phyloP scores from a whole-genome alignment of 2,888 invertebrate species.

The Marasmarcha lunaedactyla region DNA sequence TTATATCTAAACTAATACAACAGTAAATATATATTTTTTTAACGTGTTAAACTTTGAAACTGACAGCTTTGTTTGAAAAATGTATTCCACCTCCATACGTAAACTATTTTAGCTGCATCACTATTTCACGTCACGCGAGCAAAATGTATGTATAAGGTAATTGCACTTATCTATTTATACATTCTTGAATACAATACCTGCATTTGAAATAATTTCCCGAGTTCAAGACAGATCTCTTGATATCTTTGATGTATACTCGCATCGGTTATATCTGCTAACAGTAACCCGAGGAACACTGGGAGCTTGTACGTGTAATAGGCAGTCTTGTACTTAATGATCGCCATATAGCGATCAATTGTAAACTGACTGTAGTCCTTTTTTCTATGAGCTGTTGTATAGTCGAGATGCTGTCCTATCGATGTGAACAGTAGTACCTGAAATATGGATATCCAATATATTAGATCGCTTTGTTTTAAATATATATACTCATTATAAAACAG shows the following conservation, averaged over 20 bases:
- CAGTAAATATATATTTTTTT: too few species aligned
- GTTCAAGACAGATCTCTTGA: conserved; percentile 81
- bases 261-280: conserved; percentile 78
- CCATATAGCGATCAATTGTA: conserved; percentile 83
- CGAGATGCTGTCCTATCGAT: conserved; percentile 79
- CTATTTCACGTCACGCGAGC: too few species aligned
- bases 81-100: too few species aligned
- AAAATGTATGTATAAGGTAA: too few species aligned
- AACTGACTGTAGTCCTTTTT: conserved; percentile 49
- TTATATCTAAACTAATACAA: too few species aligned
- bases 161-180: too few species aligned
- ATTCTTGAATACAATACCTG: conserved; percentile 75
- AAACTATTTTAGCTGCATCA: too few species aligned
- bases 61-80: too few species aligned
- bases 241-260: conserved; percentile 78
- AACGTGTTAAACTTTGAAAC: too few species aligned
- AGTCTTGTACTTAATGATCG: conserved; percentile 88
- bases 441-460: conserved; percentile 3
- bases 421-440: conserved; percentile 63
- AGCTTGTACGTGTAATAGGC: conserved; percentile 90
- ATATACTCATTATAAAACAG: too few species aligned
- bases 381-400: conserved; percentile 66
- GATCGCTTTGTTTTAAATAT: too few species aligned
- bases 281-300: conserved; percentile 86
- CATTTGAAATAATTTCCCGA: conserved; percentile 94